These are phyloP conservation scores for Sycophaga agraensis DNA, from an alignment of 1,140 invertebrate species.

Conservation along the genomic window DNA sequence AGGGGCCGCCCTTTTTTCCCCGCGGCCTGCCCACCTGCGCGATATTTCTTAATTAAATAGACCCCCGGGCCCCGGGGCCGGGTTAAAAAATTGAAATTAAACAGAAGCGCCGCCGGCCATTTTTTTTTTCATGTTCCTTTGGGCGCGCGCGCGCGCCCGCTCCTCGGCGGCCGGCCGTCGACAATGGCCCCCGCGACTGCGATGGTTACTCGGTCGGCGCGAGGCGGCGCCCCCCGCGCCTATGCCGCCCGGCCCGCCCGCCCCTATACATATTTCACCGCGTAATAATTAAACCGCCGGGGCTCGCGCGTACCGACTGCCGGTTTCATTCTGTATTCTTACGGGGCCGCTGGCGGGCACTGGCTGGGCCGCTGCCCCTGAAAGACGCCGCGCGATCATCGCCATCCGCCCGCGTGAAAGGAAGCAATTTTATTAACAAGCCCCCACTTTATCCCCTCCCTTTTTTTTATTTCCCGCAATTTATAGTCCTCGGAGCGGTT, in stretches of 20 bases:
- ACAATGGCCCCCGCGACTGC: conserved; percentile 49
- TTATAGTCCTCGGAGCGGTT: too few relatives aligned
- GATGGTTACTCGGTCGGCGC: conserved; percentile 40
- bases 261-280: conserved; percentile 50
- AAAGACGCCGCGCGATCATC: conserved; percentile 22
- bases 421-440: conserved; percentile 7
- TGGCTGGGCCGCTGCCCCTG: conserved; percentile 15
- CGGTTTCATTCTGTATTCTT: conserved; percentile 41
- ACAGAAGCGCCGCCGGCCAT: conserved; percentile 41
- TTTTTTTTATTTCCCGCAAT: too few relatives aligned
- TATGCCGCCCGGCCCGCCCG: conserved; percentile 20
- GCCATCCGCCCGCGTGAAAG: conserved; percentile 10
- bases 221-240: conserved; percentile 26
- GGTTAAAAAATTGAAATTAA: conserved; percentile 55
- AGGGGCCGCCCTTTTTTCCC: neutral
- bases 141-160: too few relatives aligned
- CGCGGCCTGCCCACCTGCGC: conserved; percentile 23
- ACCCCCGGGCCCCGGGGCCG: too few relatives aligned
- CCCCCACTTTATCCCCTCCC: too few relatives aligned
- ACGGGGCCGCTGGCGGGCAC: conserved; percentile 27
- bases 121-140: conserved; percentile 35
- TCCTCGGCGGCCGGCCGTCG: too few relatives aligned
- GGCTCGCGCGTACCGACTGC: conserved; percentile 47
- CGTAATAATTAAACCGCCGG: conserved; percentile 53
- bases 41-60: conserved; percentile 57